These are phyloP conservation scores for Paralichthys olivaceus DNA, from an alignment of 2,113 vertebrate species.

Conservation along the genomic window DNA sequence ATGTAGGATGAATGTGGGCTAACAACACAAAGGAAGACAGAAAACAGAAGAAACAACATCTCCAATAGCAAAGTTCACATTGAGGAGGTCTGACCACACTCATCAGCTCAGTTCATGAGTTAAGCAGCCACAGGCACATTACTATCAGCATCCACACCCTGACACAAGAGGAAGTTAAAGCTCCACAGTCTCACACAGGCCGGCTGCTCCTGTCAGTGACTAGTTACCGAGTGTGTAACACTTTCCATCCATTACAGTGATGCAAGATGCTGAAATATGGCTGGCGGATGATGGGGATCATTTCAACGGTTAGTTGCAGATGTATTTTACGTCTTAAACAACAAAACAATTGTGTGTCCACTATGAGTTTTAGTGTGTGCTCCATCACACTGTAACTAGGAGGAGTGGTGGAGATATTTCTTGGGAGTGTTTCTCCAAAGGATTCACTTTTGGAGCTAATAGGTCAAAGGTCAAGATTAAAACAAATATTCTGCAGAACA, in stretches of 20 bases:
- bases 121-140: slow-evolving; percentile 26
- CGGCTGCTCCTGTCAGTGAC: not conserved
- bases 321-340: slow-evolving; percentile 6
- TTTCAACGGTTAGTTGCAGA: slow-evolving; percentile 1
- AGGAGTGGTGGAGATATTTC: not conserved
- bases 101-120: slow-evolving; percentile 11
- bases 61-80: slow-evolving; percentile 17
- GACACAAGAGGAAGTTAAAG: slow-evolving; percentile 53
- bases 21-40: not conserved
- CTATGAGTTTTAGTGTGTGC: not conserved
- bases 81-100: slow-evolving; percentile 27
- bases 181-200: not conserved
- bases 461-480: too few species aligned
- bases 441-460: too few species aligned
- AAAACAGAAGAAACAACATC: not conserved
- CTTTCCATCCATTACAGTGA: not conserved
- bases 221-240: not conserved
- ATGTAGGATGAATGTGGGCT: too few species aligned
- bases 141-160: slow-evolving; percentile 53
- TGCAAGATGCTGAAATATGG: not conserved
- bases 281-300: not conserved
- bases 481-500: not conserved
- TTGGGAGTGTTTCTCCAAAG: too few species aligned
- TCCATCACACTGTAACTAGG: not conserved
- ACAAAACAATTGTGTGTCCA: not conserved